Evolutionary conservation across 2,797 vertebrate genomes (phyloP).

Genomic region (Graptemys geographica): DNA sequence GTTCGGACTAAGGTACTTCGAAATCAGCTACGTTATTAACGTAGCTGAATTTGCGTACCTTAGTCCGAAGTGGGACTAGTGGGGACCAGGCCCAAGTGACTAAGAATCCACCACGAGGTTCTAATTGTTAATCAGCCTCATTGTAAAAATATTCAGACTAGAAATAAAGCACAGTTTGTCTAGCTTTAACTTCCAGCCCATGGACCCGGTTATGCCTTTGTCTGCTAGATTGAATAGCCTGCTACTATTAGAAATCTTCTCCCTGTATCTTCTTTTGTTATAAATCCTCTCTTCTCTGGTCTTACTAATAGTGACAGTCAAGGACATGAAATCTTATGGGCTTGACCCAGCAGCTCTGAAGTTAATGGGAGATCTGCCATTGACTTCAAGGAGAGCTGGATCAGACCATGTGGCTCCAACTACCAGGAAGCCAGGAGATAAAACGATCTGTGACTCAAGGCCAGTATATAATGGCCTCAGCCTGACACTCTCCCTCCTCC

Average conservation of each 20-base stretch:
- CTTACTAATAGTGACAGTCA: background rate
- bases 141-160: slow-evolving; percentile 3
- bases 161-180: slow-evolving; percentile 26
- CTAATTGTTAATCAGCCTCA: background rate
- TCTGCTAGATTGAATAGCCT: background rate
- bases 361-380: background rate
- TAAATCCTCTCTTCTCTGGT: background rate
- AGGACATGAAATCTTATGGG: slow-evolving; percentile 22
- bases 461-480: background rate
- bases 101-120: background rate
- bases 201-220: slow-evolving; percentile 24
- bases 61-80: no score
- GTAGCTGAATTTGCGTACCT: no score
- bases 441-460: slow-evolving; percentile 2
- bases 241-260: background rate
- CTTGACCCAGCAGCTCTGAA: slow-evolving; percentile 10
- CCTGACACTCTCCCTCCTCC: background rate
- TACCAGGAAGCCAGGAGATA: background rate
- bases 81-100: background rate
- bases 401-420: slow-evolving; percentile 11
- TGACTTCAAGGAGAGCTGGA: background rate
- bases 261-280: background rate
- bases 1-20: no score
- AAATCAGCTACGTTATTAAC: no score
- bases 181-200: slow-evolving; percentile 3